These are phyloP conservation scores for Xestobium rufovillosum DNA, from an alignment of 2,888 invertebrate species.

Conservation along the genomic window DNA sequence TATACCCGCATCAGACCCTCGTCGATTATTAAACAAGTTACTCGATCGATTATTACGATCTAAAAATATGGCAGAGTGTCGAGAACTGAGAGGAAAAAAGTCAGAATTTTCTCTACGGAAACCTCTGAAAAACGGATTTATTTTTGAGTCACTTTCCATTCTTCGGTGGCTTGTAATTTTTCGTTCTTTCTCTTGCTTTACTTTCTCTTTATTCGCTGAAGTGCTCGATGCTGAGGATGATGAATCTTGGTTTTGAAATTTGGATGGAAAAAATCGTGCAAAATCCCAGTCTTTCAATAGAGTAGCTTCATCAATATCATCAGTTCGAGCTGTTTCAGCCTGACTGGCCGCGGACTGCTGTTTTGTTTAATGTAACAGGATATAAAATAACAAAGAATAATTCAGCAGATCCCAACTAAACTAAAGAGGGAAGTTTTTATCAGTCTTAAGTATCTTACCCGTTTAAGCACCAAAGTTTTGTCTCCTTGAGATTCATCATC, in stretches of 20 bases:
- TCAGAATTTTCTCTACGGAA: conserved; percentile 81
- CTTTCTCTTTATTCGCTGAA: conserved; percentile 40
- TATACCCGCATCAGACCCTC: conserved; percentile 48
- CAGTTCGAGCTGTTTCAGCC: conserved; percentile 37
- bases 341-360: conserved; percentile 43
- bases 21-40: conserved; percentile 61
- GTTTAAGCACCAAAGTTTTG: conserved; percentile 84
- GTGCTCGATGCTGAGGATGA: conserved; percentile 21
- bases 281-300: conserved; percentile 83
- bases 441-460: conserved; percentile 57
- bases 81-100: conserved; percentile 67
- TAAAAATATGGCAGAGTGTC: conserved; percentile 66
- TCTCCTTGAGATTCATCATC: conserved; percentile 73
- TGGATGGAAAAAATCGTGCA: conserved; percentile 67
- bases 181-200: conserved; percentile 42
- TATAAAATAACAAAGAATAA: conserved; percentile 23
- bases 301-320: conserved; percentile 63
- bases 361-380: conserved; percentile 30
- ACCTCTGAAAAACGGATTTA: conserved; percentile 66
- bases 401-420: background rate
- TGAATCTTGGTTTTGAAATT: conserved; percentile 16
- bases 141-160: conserved; percentile 65
- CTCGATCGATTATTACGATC: conserved; percentile 53
- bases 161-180: conserved; percentile 52
- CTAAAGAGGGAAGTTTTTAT: conserved; percentile 14